Evolutionary conservation across 2,888 invertebrate genomes (phyloP).

Genomic region (Lymantria dispar): DNA sequence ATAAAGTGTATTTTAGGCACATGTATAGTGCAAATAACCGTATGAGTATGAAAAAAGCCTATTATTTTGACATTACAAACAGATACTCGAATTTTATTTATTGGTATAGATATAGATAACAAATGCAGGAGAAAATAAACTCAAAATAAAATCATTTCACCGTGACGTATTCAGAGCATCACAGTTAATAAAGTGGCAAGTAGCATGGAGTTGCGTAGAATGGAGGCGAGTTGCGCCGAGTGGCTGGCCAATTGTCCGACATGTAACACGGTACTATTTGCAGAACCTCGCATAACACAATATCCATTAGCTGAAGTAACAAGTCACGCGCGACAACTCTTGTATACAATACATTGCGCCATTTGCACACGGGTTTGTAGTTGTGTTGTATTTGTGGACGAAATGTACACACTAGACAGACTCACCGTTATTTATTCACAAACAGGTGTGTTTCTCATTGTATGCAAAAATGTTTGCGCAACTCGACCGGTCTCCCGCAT

Average conservation of each 20-base stretch:
- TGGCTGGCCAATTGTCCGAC: constrained; percentile 4
- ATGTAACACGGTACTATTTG: constrained; percentile 20
- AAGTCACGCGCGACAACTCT: constrained; percentile 26
- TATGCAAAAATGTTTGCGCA: no score
- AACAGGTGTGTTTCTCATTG: constrained; percentile 13
- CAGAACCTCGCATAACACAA: constrained; percentile 26
- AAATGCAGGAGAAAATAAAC: no score
- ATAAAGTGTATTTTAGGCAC: no score
- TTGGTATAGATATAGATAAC: no score
- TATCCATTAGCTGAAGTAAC: constrained; percentile 32
- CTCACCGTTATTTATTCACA: constrained; percentile 25
- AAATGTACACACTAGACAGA: constrained; percentile 8
- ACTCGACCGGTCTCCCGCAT: no score
- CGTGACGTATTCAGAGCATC: no score
- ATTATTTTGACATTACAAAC: no score
- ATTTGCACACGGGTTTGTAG: constrained; percentile 26
- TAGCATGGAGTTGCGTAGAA: constrained; percentile 6
- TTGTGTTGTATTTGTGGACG: constrained; percentile 5
- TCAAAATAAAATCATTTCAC: no score
- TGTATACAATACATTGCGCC: constrained; percentile 23
- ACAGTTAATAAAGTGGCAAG: neutral
- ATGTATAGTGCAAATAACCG: no score
- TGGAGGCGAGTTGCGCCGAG: constrained; percentile 4
- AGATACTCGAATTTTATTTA: no score
- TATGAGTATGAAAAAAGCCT: no score